These are phyloP conservation scores for Eunapius fragilis DNA, from an alignment of 37 sponge, comb jelly and placozoan genomes.

Conservation along the genomic window DNA sequence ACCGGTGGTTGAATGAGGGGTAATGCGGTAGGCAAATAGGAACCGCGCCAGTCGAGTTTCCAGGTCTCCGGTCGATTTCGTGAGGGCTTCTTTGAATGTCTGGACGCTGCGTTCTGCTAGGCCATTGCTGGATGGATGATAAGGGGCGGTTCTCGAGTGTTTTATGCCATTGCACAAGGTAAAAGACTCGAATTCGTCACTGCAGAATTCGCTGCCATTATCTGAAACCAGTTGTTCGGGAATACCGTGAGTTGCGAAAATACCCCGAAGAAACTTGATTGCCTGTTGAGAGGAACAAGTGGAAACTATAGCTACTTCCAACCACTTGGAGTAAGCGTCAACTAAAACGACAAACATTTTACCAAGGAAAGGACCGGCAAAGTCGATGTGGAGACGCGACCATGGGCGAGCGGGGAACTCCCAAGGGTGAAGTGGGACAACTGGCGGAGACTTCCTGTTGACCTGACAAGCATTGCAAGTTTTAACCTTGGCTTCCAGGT, in stretches of 20 bases:
- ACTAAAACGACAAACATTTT: no score
- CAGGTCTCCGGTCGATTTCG: neutral
- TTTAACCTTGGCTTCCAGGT: no score
- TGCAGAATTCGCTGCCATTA: conserved; percentile 8
- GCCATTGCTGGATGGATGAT: conserved; percentile 23
- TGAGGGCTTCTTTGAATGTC: conserved; percentile 29
- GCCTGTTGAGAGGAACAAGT: no score
- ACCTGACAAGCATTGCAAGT: no score
- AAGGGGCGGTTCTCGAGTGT: conserved; percentile 1
- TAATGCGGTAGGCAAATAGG: conserved; percentile 28
- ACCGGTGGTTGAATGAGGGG: conserved; percentile 41
- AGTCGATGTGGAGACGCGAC: no score
- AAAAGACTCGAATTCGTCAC: conserved; percentile 19
- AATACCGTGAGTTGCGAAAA: conserved; percentile 41
- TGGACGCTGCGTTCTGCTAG: conserved; percentile 41
- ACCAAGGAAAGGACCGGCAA: no score
- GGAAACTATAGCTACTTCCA: no score
- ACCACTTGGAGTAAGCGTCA: no score
- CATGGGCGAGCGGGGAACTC: no score
- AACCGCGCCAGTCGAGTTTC: no score
- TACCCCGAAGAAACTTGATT: neutral
- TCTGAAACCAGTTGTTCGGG: conserved; percentile 30
- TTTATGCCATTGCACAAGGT: neutral
- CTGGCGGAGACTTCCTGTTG: no score
- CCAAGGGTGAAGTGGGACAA: no score